Evolutionary conservation across 2,113 vertebrate species (phyloP), one percentile per base, ranked within the genome.

Genomic region (Heloderma charlesbogerti): DNA sequence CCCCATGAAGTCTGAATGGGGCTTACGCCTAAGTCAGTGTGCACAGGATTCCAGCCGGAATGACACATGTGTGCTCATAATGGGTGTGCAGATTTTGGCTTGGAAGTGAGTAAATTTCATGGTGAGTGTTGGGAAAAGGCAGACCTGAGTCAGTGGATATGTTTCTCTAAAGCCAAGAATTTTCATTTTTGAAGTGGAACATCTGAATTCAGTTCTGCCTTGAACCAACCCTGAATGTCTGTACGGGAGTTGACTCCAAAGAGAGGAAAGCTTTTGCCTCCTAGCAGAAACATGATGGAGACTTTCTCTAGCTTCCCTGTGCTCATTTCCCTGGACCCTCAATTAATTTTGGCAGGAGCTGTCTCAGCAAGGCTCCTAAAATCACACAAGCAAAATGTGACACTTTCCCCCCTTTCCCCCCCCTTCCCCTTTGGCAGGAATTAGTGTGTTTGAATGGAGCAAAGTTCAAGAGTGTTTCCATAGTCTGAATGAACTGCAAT

Each of bases 101-200:
- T 67, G 89, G 72, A 78, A 34, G 25, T 15, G 63, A 86, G n/a
- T 60, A 57, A 20, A 71, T 88, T 88, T 88, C 71, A 84, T 25
- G n/a, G 71, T 1, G 60, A 88, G 80, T 27, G n/a, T 71, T 29
- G 16, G 27, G 63, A 13, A 60, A 57, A 80, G 79, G 54, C 79
- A 83, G 78, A 1, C 51, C 74, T 71, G 87, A 84, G 74, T 89
- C 66, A 89, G 12, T 51, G 72, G 74, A 72, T 40, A 69, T 27
- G 60, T 45, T 54, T 78, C 25, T 8, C 29, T 31, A 9, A 80
- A 80, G 91, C 87, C 66, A 85, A 78, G 34, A 63, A 31, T 85
- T 72, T 71, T 86, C 75, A 91, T 86, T 88, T 80, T 72, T 63
- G 72, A 88, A 80, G 31, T 29, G 82, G 87, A 88, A 85, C 63